Evolutionary conservation across 2,888 invertebrate genomes (phyloP), one percentile per base, ranked within the genome.

Genomic region (Petrolisthes manimaculis): DNA sequence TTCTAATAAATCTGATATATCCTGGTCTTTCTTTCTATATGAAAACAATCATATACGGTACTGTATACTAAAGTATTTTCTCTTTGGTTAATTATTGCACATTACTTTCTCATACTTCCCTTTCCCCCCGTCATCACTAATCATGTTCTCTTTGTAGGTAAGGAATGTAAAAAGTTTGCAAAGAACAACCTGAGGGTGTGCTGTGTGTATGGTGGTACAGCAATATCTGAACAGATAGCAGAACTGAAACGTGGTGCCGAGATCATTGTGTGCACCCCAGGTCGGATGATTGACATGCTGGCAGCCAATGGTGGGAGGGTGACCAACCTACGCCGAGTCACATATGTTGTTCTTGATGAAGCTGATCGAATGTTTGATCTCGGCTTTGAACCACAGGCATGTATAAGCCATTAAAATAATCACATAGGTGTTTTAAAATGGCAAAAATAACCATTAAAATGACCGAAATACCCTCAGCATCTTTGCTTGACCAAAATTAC

Each of bases 281-380:
- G 99, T 0, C 95, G 99, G 81, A 99, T 99, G 99, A 99, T 99
- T 90, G 99, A 99, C 93, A 99, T 99, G 99, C 93, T 99, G 92
- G 98, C 99, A 0, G 99, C 99, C 0, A 99, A 99, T 93, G 97
- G 97, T 79, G 99, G 99, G 91, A 61, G 91, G 91, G 99, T 99
- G 2, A 99, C 99, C 8, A 99, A 99, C 94, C 94, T 99, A 89
- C 95, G 97, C n/a, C 94, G 99, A 75, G 98, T 98, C 74, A 99
- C 99, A 0, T 99, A 99, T 93, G 96, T 99, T 77, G 99, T 99
- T 0, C 94, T 99, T 69, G 99, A 99, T 93, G 99, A 99, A 93
- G 99, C 99, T 0, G 99, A 99, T 93, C 95, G 99, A 75, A 99
- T 99, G 99, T 99, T 99, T 93, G 99, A 99, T 93, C 99, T 99